Percentiles rank a stretch among this genome's conserved stretches.
Evolutionary conservation across 2,113 vertebrate species (phyloP).

Genomic region (Tachycineta bicolor): DNA sequence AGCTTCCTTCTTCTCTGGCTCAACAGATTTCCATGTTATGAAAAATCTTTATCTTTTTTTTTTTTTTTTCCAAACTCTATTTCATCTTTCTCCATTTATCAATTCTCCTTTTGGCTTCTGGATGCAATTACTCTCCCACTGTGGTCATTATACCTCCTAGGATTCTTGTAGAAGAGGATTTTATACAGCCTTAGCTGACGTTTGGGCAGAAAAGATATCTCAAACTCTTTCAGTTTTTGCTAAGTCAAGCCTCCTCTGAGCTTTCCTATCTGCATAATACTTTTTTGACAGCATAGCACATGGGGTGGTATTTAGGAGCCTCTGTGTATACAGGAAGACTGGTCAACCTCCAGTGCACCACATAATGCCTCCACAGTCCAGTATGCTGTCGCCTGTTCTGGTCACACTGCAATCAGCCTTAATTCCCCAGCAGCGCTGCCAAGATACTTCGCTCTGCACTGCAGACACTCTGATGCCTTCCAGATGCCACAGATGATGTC

Average conservation of each 20-base stretch:
- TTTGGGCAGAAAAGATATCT: background rate
- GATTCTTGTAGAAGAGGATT: background rate
- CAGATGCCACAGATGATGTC: slow-evolving; percentile 8
- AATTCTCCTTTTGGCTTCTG: background rate
- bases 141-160: slow-evolving; percentile 16
- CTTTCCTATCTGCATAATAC: background rate
- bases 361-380: background rate
- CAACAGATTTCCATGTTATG: background rate
- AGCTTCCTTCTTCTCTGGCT: background rate
- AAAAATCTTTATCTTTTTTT: background rate
- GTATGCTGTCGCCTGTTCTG: accelerated
- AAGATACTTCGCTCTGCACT: background rate
- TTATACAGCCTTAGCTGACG: background rate
- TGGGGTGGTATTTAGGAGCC: background rate
- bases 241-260: background rate
- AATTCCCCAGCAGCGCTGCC: background rate
- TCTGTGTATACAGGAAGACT: background rate
- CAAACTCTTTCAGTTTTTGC: background rate
- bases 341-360: background rate
- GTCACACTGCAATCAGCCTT: background rate
- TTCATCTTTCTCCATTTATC: slow-evolving; percentile 35
- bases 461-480: background rate
- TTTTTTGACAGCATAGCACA: background rate
- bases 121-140: slow-evolving; percentile 32
- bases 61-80: background rate